These are phyloP conservation scores for Nicator chloris DNA, from an alignment of 2,113 vertebrate species.

Conservation along the genomic window DNA sequence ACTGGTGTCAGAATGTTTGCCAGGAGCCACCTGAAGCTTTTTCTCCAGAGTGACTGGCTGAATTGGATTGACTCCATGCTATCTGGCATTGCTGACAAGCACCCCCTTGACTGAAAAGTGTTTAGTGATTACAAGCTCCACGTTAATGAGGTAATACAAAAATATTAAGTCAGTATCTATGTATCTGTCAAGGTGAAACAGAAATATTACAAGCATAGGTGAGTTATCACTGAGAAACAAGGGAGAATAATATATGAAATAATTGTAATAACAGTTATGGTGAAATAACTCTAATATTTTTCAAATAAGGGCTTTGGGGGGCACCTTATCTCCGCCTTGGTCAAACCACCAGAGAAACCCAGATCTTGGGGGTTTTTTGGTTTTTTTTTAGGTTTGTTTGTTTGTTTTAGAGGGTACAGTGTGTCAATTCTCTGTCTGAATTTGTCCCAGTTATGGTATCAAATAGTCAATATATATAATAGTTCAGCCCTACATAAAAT, in stretches of 20 bases:
- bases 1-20: not conserved
- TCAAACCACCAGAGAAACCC: not conserved
- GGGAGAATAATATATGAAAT: not conserved
- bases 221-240: not conserved
- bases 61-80: not conserved
- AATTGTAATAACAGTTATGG: not conserved
- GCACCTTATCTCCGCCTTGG: not conserved
- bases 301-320: not conserved
- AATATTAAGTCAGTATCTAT: not conserved
- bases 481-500: not conserved
- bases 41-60: not conserved
- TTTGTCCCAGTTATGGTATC: not conserved
- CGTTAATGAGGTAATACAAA: not conserved
- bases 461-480: not conserved
- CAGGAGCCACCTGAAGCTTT: not conserved
- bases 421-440: not conserved
- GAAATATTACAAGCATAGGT: not conserved
- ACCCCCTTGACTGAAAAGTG: not conserved
- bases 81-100: not conserved
- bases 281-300: not conserved
- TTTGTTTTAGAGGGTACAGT: not conserved
- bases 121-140: not conserved
- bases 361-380: accelerated
- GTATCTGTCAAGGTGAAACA: not conserved
- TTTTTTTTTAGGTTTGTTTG: not conserved